These are phyloP conservation scores for Nemopilema nomurai DNA, from an alignment of 30 jellyfish, hydroid and myxozoan species.

Conservation along the genomic window DNA sequence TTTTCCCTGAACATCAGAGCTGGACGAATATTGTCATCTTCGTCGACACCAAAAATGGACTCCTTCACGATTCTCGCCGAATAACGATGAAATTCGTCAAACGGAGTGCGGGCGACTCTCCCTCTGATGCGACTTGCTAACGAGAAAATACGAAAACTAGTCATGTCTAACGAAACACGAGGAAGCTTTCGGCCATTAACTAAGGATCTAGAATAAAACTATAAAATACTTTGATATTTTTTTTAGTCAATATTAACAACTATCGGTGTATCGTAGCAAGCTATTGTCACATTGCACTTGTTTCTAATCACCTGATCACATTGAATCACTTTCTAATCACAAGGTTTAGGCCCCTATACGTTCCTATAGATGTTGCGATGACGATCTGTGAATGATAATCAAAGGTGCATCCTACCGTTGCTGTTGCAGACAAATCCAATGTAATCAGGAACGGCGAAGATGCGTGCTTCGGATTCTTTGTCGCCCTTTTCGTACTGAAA, in stretches of 20 bases:
- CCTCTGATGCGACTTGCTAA: conserved; percentile 98
- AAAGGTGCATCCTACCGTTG: conserved; percentile 55
- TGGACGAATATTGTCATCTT: conserved; percentile 61
- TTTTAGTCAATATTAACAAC: too few species aligned
- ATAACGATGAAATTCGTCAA: conserved; percentile 96
- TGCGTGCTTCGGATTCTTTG: conserved; percentile 76
- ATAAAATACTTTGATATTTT: too few species aligned
- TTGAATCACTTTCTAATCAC: too few species aligned
- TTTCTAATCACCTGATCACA: too few species aligned
- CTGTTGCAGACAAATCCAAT: conserved; percentile 85
- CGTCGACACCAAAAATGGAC: conserved; percentile 87
- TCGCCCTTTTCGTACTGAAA: conserved; percentile 68
- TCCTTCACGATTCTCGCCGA: conserved; percentile 92
- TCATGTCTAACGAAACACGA: not conserved
- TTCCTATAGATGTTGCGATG: too few species aligned
- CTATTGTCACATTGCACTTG: too few species aligned
- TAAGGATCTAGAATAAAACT: too few species aligned
- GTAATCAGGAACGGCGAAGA: conserved; percentile 93
- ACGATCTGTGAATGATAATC: not conserved
- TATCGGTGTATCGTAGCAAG: too few species aligned
- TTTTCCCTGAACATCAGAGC: conserved; percentile 75
- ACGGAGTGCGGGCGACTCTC: conserved; percentile 90
- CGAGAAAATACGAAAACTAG: not conserved
- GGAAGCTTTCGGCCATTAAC: not conserved
- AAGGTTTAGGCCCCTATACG: too few species aligned